phyloP scores from a whole-genome alignment of 1,140 invertebrate genomes.

The Trichomalopsis sarcophagae region DNA sequence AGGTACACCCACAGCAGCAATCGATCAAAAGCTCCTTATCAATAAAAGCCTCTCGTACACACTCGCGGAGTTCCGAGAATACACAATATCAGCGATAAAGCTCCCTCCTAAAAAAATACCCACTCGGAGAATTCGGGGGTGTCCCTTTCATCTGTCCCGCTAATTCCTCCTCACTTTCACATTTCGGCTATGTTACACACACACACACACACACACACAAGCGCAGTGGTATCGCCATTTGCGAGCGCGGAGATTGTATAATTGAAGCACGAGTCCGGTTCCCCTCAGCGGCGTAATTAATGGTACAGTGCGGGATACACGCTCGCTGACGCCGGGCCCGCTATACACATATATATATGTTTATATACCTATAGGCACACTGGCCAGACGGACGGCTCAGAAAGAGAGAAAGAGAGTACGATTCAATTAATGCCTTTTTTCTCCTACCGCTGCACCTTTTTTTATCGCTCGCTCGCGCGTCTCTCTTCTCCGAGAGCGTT shows the following conservation, averaged over 20 bases:
- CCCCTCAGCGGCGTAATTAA: conserved; percentile 24
- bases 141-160: conserved; percentile 16
- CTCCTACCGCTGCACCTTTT: conserved; percentile 13
- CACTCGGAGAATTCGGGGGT: neutral
- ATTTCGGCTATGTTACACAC: neutral
- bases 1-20: neutral
- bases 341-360: neutral
- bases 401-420: conserved; percentile 18
- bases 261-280: conserved; percentile 16
- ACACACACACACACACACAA: neutral
- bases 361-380: neutral
- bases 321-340: neutral
- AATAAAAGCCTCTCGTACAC: neutral
- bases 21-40: neutral
- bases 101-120: no score
- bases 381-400: neutral
- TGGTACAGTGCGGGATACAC: conserved; percentile 37
- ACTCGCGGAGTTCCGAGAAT: neutral
- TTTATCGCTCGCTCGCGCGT: neutral
- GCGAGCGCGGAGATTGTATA: conserved; percentile 12
- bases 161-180: conserved; percentile 4
- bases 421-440: conserved; percentile 43
- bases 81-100: neutral
- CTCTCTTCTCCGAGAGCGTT: neutral
- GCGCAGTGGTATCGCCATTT: neutral